These are phyloP conservation scores for Cervus canadensis DNA, from an alignment of 2,113 vertebrate genomes.

Conservation along the genomic window DNA sequence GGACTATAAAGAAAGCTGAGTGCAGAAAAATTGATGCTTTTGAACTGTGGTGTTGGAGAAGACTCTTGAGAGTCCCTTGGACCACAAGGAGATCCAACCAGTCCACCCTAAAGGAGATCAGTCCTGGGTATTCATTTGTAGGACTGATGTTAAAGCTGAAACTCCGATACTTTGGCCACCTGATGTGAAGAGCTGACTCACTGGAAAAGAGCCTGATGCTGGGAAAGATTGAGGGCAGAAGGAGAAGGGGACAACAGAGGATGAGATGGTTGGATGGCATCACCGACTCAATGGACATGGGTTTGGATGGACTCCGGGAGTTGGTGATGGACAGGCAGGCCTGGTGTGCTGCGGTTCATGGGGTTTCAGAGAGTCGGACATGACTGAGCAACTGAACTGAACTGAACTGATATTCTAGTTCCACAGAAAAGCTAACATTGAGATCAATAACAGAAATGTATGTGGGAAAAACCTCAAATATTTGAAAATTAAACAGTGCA, in stretches of 20 bases:
- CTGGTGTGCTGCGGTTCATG: background rate
- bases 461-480: background rate
- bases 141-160: background rate
- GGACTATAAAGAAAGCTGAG: background rate
- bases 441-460: background rate
- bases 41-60: background rate
- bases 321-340: background rate
- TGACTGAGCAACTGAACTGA: background rate
- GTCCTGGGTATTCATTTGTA: background rate
- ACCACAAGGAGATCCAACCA: background rate
- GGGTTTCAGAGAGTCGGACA: background rate
- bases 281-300: background rate
- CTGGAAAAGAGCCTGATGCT: background rate
- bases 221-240: background rate
- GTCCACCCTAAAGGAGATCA: background rate
- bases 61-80: background rate
- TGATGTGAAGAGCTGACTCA: background rate
- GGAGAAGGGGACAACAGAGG: background rate
- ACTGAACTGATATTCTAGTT: background rate
- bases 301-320: background rate
- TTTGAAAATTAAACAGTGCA: background rate
- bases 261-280: background rate
- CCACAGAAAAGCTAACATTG: background rate
- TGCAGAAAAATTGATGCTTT: background rate
- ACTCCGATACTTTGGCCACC: background rate